These are phyloP conservation scores for Microcebus lehilahytsara DNA, from an alignment of 2,113 vertebrate species.

Conservation along the genomic window DNA sequence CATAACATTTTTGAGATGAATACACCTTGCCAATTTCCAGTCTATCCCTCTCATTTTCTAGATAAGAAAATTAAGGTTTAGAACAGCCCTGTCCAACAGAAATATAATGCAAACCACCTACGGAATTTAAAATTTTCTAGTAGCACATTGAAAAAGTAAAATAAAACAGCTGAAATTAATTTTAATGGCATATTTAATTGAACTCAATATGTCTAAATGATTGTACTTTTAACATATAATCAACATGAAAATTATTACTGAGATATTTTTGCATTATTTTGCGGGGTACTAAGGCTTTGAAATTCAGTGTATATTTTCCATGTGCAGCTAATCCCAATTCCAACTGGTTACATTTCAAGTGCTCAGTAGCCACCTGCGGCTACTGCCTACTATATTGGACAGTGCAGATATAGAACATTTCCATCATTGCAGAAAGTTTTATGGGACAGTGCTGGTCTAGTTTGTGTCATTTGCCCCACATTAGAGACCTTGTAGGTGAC, in stretches of 20 bases:
- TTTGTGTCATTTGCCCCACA: not conserved
- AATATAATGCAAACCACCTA: slow-evolving; percentile 16
- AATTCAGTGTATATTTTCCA: not conserved
- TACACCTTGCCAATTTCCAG: not conserved
- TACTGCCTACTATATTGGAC: not conserved
- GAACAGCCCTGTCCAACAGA: not conserved
- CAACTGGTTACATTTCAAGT: not conserved
- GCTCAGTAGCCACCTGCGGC: not conserved
- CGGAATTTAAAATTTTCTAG: not conserved
- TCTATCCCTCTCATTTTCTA: not conserved
- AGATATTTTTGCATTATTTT: not conserved
- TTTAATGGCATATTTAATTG: slow-evolving; percentile 35
- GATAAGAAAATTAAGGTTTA: slow-evolving; percentile 27
- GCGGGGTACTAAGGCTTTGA: not conserved
- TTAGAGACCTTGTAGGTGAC: not conserved
- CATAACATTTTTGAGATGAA: not conserved
- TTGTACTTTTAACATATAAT: slow-evolving; percentile 20
- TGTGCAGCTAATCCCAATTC: not conserved
- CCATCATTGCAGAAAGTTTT: not conserved
- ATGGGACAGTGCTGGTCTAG: not conserved
- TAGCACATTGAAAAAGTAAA: slow-evolving; percentile 24
- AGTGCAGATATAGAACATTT: not conserved
- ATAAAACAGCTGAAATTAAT: slow-evolving; percentile 5
- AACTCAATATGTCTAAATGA: slow-evolving; percentile 11
- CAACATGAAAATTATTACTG: not conserved